Evolutionary conservation across 2,888 invertebrate species (phyloP).

Genomic region (Machimus rusticus): DNA sequence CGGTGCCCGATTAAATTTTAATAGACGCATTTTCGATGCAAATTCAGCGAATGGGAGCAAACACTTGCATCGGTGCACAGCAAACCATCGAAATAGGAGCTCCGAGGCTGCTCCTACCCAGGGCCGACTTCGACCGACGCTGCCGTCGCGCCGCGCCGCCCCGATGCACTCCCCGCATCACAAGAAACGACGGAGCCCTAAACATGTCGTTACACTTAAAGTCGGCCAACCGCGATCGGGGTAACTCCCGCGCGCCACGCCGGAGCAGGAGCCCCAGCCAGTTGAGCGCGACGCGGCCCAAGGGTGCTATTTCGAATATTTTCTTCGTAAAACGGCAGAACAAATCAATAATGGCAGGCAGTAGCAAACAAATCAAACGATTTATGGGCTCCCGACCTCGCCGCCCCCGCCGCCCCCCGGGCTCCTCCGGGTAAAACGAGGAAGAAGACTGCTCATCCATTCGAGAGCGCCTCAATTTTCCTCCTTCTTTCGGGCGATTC

Average conservation of each 20-base stretch:
- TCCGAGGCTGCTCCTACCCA: not conserved
- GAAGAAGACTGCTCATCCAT: not conserved
- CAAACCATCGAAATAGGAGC: not conserved
- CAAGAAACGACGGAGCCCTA: not conserved
- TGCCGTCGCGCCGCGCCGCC: not conserved
- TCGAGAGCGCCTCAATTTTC: not conserved
- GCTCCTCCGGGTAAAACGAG: not conserved
- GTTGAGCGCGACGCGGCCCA: not conserved
- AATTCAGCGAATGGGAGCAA: slow-evolving; percentile 1
- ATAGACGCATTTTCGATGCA: slow-evolving; percentile 38
- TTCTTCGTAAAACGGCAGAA: slow-evolving; percentile 34
- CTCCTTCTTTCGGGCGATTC: slow-evolving; percentile 21
- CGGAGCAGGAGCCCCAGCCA: not conserved
- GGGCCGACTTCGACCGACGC: not conserved
- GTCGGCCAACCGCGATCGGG: not conserved
- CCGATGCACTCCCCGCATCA: not conserved
- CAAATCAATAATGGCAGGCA: slow-evolving; percentile 35
- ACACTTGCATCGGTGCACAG: not conserved
- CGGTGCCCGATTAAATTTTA: slow-evolving; percentile 31
- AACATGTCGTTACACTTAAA: slow-evolving; percentile 25
- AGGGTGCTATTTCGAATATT: slow-evolving; percentile 16
- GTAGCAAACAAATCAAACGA: slow-evolving; percentile 34
- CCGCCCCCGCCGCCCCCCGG: not conserved
- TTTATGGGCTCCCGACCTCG: not conserved
- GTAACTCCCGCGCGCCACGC: not conserved